A percentile compares a stretch with the other conserved stretches of the same genome.
These are phyloP conservation scores for human (Homo sapiens) DNA, from an alignment of 2,113 vertebrate genomes.

Conservation along the genomic window GRCh38 chr18:24721501-24722000, in stretches of 20 bases:
- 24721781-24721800: neutral
- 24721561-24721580: neutral
- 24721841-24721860: neutral
- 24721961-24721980: neutral
- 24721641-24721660: neutral
- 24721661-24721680: neutral
- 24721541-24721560: neutral
- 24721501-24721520: neutral
- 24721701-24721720: neutral
- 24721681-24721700: neutral
- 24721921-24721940: neutral
- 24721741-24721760: neutral
- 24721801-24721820: neutral
- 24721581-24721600: neutral
- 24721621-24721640: neutral
- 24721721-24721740: neutral
- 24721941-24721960: slow-evolving; percentile 14
- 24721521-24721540: neutral
- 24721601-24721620: neutral
- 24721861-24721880: neutral
- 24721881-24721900: neutral
- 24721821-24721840: neutral
- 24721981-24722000: neutral
- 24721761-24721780: neutral
- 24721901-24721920: neutral